Evolutionary conservation across 1,140 invertebrate species (phyloP), one percentile per base, ranked within the genome.

Genomic region (Rhagoletis zephyria): DNA sequence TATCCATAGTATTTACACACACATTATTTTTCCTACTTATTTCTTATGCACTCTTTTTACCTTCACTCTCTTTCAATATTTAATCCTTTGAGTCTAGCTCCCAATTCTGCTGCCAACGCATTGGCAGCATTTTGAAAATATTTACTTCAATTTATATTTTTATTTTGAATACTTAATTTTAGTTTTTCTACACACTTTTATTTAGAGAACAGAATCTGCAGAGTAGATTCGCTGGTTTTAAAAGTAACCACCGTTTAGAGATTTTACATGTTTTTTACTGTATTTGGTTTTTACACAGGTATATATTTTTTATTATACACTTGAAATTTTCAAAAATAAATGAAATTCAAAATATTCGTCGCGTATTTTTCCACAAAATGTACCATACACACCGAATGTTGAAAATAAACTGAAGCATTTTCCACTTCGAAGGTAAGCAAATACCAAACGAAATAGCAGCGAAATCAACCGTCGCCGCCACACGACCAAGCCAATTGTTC

Each of bases 21-120:
- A 19, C n/a, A 0, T 74, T 6, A 74, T 10, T 74, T 74, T 74
- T 40, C n/a, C 0, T 74, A 9, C 14, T 74, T 42, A 30, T 30
- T 74, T 9, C 40, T 5, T 74, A 40, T 74, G 40, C 14, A 40
- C 40, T 74, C 40, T 74, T 74, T 42, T 42, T 74, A 30, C 40
- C 30, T 30, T 30, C 16, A 51, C 4, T 77, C 16, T 51, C 61
- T 61, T 61, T 63, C 56, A 61, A n/a, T 56, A 1, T 64, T 87
- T 45, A 87, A 56, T 87, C 86, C 19, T 87, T 87, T 14, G 86
- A 67, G 64, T 87, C 86, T 56, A 67, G 86, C 86, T 87, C 86
- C 67, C 86, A 87, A 87, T 65, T 63, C 30, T 67, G 40, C 61
- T 87, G 40, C 61, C 65, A 61, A 67, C 19, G 86, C 16, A 65